Percentiles rank a stretch among this genome's conserved stretches.
Evolutionary conservation across 1,140 invertebrate genomes (phyloP).

Genomic region (Cyclina sinensis): DNA sequence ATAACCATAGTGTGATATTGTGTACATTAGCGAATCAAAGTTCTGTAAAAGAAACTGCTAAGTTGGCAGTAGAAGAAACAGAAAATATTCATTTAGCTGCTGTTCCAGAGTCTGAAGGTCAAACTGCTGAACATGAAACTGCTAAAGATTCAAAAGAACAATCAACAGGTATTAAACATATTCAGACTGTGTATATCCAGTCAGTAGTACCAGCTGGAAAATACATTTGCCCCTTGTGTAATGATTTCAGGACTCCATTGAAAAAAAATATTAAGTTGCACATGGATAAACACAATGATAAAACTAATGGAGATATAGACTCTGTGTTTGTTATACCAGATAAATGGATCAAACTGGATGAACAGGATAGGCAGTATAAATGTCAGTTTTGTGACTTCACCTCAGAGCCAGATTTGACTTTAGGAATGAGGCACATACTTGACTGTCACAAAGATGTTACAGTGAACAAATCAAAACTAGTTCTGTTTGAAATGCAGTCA

Average conservation of each 20-base stretch:
- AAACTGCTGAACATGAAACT: background rate
- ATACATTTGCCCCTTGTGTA: conserved; percentile 1
- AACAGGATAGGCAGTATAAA: background rate
- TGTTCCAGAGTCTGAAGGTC: background rate
- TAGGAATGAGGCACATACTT: background rate
- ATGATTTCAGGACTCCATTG: background rate
- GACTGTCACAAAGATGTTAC: background rate
- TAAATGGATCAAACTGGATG: background rate
- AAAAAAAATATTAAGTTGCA: background rate
- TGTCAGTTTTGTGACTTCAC: background rate
- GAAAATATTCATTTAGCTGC: background rate
- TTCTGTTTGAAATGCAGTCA: background rate
- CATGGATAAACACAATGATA: background rate
- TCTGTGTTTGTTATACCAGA: background rate
- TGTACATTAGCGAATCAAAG: background rate
- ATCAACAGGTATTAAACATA: background rate
- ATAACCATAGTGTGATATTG: background rate
- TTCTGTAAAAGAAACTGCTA: background rate
- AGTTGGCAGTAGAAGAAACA: background rate
- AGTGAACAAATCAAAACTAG: background rate
- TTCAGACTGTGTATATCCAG: background rate
- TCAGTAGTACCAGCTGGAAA: background rate
- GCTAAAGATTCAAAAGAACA: background rate
- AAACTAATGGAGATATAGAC: background rate
- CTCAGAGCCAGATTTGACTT: background rate